Conservation (phyloP, 2,888 invertebrate genomes). For the Platycheirus albimanus region DNA sequence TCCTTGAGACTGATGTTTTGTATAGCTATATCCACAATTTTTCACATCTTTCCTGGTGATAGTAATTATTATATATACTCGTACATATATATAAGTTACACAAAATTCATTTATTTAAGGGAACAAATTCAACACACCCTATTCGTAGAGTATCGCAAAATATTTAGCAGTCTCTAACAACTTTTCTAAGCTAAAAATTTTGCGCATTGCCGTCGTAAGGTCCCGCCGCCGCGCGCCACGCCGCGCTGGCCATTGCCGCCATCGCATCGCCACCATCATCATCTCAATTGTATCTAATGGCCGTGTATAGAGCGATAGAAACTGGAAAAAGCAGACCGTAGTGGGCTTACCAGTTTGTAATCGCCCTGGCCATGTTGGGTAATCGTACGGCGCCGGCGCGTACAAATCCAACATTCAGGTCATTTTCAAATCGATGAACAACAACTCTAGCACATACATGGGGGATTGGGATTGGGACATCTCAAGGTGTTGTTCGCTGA, state of each 20-base stretch:
- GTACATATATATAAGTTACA: no score
- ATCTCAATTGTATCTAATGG: conserved; percentile 40
- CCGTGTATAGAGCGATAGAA: conserved; percentile 44
- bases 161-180: conserved; percentile 42
- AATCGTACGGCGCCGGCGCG: conserved; percentile 74
- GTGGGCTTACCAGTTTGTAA: conserved; percentile 74
- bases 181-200: conserved; percentile 44
- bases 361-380: conserved; percentile 72
- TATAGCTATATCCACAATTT: no score
- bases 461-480: conserved; percentile 56
- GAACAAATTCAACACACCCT: conserved; percentile 46
- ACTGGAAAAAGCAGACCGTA: conserved; percentile 71
- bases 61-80: no score
- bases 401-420: conserved; percentile 68
- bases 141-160: conserved; percentile 32
- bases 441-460: conserved; percentile 37
- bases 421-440: conserved; percentile 68
- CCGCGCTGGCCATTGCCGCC: no score
- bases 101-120: no score
- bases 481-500: conserved; percentile 63
- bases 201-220: conserved; percentile 57
- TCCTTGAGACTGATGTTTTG: no score
- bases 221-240: no score
- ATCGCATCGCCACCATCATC: conserved; percentile 36
- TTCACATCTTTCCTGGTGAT: no score